Percentiles rank a stretch among this genome's conserved stretches.
Conservation (phyloP, 2,113 vertebrate species). For the Trochalopteron elliotii region DNA sequence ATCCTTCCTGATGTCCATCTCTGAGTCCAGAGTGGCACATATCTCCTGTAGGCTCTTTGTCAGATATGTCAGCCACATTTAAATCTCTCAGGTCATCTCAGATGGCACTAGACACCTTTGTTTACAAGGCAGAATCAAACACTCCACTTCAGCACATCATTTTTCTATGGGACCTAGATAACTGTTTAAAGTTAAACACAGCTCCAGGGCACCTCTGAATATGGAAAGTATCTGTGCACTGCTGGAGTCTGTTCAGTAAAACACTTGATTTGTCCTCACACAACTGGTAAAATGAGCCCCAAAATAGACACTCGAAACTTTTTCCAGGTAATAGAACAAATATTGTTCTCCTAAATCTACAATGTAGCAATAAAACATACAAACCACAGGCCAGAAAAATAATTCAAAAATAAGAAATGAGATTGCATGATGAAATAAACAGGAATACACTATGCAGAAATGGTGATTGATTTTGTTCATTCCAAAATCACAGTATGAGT, state of each 20-base stretch:
- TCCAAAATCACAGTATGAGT: background rate
- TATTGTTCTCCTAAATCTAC: background rate
- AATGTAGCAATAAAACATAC: background rate
- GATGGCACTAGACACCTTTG: background rate
- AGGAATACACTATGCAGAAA: background rate
- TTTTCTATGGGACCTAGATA: background rate
- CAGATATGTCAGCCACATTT: background rate
- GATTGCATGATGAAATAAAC: background rate
- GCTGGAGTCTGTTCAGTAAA: background rate
- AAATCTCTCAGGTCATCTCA: background rate
- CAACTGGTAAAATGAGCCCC: background rate
- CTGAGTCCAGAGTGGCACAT: background rate
- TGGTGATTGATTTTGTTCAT: background rate
- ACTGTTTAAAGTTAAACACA: background rate
- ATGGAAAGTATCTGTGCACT: background rate
- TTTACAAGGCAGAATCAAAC: constrained; percentile 4
- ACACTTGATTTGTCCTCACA: background rate
- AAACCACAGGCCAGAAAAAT: background rate
- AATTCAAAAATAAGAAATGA: background rate
- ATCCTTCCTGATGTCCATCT: background rate
- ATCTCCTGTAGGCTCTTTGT: background rate
- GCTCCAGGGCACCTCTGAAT: background rate
- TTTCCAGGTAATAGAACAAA: background rate
- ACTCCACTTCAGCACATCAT: background rate
- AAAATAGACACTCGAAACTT: background rate